These are phyloP conservation scores for Wasmannia auropunctata DNA, from an alignment of 1,140 invertebrate genomes.

Conservation along the genomic window DNA sequence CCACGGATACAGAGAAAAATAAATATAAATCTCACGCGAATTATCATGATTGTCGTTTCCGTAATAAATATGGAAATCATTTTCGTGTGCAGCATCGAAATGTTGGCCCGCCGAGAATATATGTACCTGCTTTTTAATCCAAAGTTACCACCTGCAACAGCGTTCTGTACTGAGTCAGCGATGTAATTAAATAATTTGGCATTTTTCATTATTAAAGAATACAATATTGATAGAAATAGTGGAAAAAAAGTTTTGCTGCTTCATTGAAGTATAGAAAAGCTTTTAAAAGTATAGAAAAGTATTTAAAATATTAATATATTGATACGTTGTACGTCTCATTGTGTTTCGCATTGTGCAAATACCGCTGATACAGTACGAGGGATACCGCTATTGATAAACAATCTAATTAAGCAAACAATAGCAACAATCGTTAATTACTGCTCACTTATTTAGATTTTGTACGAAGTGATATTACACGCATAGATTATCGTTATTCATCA, in stretches of 20 bases:
- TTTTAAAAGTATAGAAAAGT: neutral
- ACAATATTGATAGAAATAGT: neutral
- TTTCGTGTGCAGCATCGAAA: neutral
- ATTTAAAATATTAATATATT: neutral
- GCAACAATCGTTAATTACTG: neutral
- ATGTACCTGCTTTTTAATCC: neutral
- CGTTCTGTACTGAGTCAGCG: neutral
- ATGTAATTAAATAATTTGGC: neutral
- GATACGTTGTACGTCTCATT: neutral
- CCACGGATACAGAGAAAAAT: neutral
- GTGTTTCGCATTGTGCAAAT: neutral
- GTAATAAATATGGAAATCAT: neutral
- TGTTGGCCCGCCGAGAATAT: neutral
- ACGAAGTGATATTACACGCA: neutral
- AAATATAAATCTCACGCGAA: neutral
- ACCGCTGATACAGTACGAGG: neutral
- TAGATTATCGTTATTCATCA: slow-evolving; percentile 20
- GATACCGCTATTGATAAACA: neutral
- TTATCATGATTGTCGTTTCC: neutral
- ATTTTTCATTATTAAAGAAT: neutral
- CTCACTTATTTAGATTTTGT: neutral
- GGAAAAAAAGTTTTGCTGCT: neutral
- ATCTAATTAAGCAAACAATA: slow-evolving; percentile 2
- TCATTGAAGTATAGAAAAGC: neutral
- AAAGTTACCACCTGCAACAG: neutral